Evolutionary conservation across 2,797 vertebrate species (phyloP).

Genomic region (Pelodytes ibericus): DNA sequence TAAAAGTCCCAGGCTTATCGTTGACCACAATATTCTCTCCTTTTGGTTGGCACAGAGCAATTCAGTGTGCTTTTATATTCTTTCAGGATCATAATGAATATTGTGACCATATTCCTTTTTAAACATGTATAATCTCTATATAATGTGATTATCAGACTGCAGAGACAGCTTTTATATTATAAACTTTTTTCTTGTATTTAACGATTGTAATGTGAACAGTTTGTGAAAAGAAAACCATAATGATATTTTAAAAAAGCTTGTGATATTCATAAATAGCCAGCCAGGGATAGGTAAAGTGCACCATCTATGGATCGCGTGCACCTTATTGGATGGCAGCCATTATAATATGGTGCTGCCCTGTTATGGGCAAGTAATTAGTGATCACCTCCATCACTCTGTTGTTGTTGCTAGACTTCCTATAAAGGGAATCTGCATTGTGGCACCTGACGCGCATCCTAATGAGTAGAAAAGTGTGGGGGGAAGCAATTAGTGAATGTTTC

Average conservation of each 20-base stretch:
- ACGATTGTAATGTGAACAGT: conserved; percentile 31
- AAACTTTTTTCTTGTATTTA: conserved; percentile 33
- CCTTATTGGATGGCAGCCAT: too few species aligned
- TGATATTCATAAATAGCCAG: not conserved
- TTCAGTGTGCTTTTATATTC: conserved; percentile 43
- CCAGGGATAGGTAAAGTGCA: conserved; percentile 20
- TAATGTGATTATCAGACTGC: conserved; percentile 49
- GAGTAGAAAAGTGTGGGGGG: too few species aligned
- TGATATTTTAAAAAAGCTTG: conserved; percentile 27
- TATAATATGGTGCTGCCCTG: too few species aligned
- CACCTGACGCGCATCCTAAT: too few species aligned
- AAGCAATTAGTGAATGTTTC: too few species aligned
- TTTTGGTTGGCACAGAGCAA: conserved; percentile 22
- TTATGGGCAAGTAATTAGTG: too few species aligned
- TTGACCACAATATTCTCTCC: conserved; percentile 17
- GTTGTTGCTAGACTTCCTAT: too few species aligned
- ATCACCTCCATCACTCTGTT: too few species aligned
- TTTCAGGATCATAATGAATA: conserved; percentile 44
- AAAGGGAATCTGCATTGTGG: too few species aligned
- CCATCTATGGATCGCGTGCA: conserved; percentile 46
- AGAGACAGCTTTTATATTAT: conserved; percentile 34
- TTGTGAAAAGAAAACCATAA: conserved; percentile 29
- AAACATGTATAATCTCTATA: conserved; percentile 49
- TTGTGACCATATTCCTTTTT: conserved; percentile 48
- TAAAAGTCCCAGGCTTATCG: conserved; percentile 24